Evolutionary conservation across 2,888 invertebrate genomes (phyloP).

Genomic region (Hydraecia micacea): DNA sequence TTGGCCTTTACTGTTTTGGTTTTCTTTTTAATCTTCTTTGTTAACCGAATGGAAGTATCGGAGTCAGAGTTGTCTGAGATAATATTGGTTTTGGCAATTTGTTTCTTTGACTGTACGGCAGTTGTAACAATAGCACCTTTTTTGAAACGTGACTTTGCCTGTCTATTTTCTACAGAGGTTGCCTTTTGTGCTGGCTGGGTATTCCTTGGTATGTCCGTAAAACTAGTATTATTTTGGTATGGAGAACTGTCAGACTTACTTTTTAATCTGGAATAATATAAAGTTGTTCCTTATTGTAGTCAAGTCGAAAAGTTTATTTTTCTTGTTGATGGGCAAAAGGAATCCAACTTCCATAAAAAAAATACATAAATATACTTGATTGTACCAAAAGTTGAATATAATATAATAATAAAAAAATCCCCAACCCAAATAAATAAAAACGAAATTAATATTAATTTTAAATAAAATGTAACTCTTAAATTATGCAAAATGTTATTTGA

Average conservation of each 20-base stretch:
- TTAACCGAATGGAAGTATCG: constrained; percentile 84
- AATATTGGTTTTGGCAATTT: constrained; percentile 72
- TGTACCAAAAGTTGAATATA: not conserved
- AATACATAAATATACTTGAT: not conserved
- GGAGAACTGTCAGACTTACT: constrained; percentile 82
- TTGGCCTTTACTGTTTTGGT: constrained; percentile 80
- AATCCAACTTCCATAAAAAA: too few species aligned
- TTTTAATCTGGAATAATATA: constrained; percentile 82
- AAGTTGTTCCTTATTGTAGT: not conserved
- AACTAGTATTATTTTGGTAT: constrained; percentile 84
- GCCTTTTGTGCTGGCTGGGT: constrained; percentile 75
- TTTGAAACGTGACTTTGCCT: constrained; percentile 88
- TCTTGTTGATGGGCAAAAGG: not conserved
- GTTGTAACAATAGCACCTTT: constrained; percentile 91
- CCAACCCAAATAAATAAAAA: not conserved
- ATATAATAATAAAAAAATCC: not conserved
- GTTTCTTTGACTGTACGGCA: constrained; percentile 87
- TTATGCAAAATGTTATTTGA: not conserved
- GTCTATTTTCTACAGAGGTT: constrained; percentile 73
- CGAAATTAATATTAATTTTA: not conserved
- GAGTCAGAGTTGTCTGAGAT: constrained; percentile 85
- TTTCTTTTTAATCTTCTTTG: constrained; percentile 87
- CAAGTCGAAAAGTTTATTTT: not conserved
- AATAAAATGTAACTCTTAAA: not conserved
- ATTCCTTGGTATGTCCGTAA: constrained; percentile 85